phyloP scores from a whole-genome alignment of 2,113 vertebrate species.

The Cichladusa arquata region DNA sequence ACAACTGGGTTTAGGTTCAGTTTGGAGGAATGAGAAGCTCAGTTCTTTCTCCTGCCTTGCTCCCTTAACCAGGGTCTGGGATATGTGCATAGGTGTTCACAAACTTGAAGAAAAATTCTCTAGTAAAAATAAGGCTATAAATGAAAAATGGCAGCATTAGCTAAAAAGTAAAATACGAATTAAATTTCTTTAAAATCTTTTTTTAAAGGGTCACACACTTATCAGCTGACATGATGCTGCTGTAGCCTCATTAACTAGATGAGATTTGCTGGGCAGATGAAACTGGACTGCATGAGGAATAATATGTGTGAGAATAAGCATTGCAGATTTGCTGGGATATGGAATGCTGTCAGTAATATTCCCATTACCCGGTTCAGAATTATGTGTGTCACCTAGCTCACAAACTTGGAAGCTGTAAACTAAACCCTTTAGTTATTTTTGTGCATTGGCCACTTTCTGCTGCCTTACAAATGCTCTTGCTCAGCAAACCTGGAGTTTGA shows the following conservation, averaged over 20 bases:
- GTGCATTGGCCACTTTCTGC: background rate
- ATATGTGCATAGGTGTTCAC: fast-evolving
- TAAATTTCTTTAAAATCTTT: background rate
- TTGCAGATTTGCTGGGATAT: background rate
- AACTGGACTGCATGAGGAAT: background rate
- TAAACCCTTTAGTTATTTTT: background rate
- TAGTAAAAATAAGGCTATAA: background rate
- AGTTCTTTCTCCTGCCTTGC: background rate
- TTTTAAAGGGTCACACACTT: background rate
- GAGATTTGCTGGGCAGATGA: background rate
- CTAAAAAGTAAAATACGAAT: no score
- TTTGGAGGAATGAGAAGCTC: background rate
- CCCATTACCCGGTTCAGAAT: background rate
- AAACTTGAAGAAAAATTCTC: background rate
- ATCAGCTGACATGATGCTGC: background rate
- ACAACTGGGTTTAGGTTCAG: background rate
- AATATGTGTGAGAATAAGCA: background rate
- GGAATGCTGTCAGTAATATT: background rate
- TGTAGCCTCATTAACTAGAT: background rate
- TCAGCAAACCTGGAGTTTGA: background rate
- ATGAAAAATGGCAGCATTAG: background rate
- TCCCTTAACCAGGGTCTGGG: background rate
- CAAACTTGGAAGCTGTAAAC: background rate
- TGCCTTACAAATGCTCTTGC: background rate
- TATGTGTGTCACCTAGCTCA: background rate